phyloP scores from a whole-genome alignment of 2,888 invertebrate genomes.

The Asteroscopus sphinx region DNA sequence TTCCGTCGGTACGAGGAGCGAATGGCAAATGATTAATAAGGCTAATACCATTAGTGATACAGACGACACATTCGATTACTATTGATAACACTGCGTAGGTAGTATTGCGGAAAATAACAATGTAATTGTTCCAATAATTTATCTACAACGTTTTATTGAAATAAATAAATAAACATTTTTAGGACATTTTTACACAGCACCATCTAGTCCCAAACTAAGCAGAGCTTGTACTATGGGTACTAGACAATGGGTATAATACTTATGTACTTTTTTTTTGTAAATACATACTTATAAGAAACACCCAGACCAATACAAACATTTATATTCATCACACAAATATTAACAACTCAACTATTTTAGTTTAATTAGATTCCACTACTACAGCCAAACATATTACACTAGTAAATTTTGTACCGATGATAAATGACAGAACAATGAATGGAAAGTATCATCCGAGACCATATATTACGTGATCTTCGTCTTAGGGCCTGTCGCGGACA shows the following conservation, averaged over 20 bases:
- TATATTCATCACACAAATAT: too few species aligned
- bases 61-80: constrained; percentile 75
- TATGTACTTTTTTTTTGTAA: too few species aligned
- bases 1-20: constrained; percentile 74
- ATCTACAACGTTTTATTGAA: too few species aligned
- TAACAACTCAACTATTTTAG: too few species aligned
- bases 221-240: too few species aligned
- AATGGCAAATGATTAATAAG: constrained; percentile 87
- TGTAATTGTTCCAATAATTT: constrained; percentile 9
- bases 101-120: constrained; percentile 22
- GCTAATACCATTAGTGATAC: constrained; percentile 81
- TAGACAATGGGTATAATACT: too few species aligned
- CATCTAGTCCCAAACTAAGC: too few species aligned
- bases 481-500: constrained; percentile 62
- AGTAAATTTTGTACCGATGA: constrained; percentile 54
- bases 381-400: constrained; percentile 10
- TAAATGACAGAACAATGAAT: constrained; percentile 53
- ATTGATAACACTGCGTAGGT: constrained; percentile 41
- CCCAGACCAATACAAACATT: too few species aligned
- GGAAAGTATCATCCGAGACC: constrained; percentile 53
- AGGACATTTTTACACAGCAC: too few species aligned
- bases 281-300: too few species aligned
- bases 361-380: too few species aligned
- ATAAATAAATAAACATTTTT: too few species aligned
- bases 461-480: constrained; percentile 61